These are phyloP conservation scores for Chelmon rostratus DNA, from an alignment of 2,797 vertebrate species.

Conservation along the genomic window DNA sequence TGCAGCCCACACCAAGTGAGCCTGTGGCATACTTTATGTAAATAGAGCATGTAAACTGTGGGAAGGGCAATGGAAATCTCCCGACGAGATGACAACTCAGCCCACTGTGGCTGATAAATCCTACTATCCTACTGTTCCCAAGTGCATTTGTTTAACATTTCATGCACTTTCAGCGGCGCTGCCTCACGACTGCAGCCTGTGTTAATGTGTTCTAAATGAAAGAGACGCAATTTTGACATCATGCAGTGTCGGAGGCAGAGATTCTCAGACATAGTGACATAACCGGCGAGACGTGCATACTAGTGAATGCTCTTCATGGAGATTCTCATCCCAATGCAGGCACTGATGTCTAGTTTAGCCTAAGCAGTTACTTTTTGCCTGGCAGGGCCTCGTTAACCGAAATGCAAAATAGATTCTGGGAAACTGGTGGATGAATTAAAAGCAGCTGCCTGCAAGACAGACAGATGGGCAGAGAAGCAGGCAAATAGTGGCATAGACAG, in stretches of 20 bases:
- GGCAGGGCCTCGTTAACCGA: neutral
- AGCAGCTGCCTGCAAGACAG: conserved; percentile 26
- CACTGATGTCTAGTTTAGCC: conserved; percentile 1
- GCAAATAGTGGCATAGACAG: conserved; percentile 24
- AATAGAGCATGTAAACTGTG: conserved; percentile 62
- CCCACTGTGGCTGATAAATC: conserved; percentile 54
- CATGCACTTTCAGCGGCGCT: conserved; percentile 27
- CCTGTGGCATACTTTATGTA: conserved; percentile 66
- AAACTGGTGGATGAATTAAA: conserved; percentile 18
- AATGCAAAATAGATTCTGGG: conserved; percentile 6
- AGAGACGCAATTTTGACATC: conserved; percentile 19
- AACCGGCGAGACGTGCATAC: neutral
- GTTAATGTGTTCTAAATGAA: conserved; percentile 31
- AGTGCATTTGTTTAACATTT: conserved; percentile 42
- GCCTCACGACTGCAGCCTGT: conserved; percentile 6
- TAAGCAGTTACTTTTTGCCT: neutral
- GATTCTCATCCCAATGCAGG: neutral
- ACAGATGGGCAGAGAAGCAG: neutral
- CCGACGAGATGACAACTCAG: conserved; percentile 34
- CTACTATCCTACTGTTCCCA: conserved; percentile 34
- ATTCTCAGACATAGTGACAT: neutral
- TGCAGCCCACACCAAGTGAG: conserved; percentile 43
- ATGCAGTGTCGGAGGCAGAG: neutral
- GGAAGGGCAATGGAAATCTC: conserved; percentile 50
- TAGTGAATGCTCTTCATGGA: neutral